These are phyloP conservation scores for Megatriorchis doriae DNA, from an alignment of 2,113 vertebrate genomes.

Conservation along the genomic window DNA sequence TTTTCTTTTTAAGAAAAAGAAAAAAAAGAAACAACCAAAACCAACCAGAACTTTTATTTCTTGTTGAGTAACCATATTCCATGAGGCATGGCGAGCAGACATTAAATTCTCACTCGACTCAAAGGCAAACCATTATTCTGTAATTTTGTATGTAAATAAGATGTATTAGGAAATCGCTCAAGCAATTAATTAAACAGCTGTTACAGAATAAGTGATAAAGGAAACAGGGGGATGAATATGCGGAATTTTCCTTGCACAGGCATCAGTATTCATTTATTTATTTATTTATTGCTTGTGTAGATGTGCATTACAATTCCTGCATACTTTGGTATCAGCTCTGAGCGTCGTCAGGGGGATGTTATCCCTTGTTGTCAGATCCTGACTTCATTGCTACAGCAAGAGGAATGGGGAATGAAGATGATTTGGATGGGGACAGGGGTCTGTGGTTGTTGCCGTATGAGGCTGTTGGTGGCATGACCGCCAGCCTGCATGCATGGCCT, in stretches of 20 bases:
- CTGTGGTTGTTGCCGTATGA: not conserved
- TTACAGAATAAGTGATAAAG: slow-evolving; percentile 73
- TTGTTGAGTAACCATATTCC: slow-evolving; percentile 54
- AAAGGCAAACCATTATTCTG: slow-evolving; percentile 71
- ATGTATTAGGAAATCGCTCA: slow-evolving; percentile 69
- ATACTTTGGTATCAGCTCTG: not conserved
- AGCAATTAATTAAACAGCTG: slow-evolving; percentile 77
- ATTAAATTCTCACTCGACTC: slow-evolving; percentile 64
- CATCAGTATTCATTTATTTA: slow-evolving; percentile 16
- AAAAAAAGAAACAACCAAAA: not conserved
- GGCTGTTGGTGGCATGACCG: not conserved
- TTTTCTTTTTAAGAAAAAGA: not conserved
- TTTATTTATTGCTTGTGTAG: not conserved
- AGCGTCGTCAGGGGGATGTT: not conserved
- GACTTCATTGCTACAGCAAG: not conserved
- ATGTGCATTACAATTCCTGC: not conserved
- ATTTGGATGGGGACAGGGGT: not conserved
- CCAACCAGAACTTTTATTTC: slow-evolving; percentile 48
- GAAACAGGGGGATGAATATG: slow-evolving; percentile 50
- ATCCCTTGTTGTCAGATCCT: not conserved
- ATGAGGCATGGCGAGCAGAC: slow-evolving; percentile 52
- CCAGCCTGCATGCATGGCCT: not conserved
- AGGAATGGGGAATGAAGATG: not conserved
- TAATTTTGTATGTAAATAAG: slow-evolving; percentile 77
- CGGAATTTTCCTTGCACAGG: slow-evolving; percentile 34